Percentiles rank a stretch among this genome's conserved stretches.
These are phyloP conservation scores for Cyphomyrus plagiostoma DNA, from an alignment of 2,113 vertebrate species.

Conservation along the genomic window DNA sequence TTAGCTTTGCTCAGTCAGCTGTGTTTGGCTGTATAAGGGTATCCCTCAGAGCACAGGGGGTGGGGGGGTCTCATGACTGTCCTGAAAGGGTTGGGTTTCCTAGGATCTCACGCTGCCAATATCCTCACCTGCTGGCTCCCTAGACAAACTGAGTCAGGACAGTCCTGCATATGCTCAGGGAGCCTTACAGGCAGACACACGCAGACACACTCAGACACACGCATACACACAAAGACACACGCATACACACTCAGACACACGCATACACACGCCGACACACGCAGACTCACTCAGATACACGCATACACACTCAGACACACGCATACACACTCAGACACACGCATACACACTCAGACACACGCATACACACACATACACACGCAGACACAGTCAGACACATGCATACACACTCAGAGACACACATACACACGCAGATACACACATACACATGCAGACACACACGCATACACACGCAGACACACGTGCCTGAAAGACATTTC, in stretches of 20 bases:
- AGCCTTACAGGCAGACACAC: neutral
- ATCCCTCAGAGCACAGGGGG: neutral
- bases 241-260: too few relatives aligned
- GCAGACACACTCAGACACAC: neutral
- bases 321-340: too few relatives aligned
- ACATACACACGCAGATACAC: too few relatives aligned
- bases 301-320: too few relatives aligned
- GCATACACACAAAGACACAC: too few relatives aligned
- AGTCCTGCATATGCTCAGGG: neutral
- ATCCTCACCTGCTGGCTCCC: neutral
- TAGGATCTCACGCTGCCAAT: neutral
- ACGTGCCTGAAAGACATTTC: neutral
- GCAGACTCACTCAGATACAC: too few relatives aligned
- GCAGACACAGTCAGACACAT: too few relatives aligned
- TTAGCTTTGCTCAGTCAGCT: slow-evolving; percentile 55
- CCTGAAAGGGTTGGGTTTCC: neutral
- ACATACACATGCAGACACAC: too few relatives aligned
- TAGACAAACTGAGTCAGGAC: neutral
- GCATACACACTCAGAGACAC: too few relatives aligned
- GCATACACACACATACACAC: too few relatives aligned
- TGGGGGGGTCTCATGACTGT: neutral
- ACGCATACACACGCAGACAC: neutral
- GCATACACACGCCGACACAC: too few relatives aligned
- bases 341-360: too few relatives aligned
- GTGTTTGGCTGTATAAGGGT: slow-evolving; percentile 21